These are phyloP conservation scores for Dicycla oo DNA, from an alignment of 2,888 invertebrate genomes.

Conservation along the genomic window DNA sequence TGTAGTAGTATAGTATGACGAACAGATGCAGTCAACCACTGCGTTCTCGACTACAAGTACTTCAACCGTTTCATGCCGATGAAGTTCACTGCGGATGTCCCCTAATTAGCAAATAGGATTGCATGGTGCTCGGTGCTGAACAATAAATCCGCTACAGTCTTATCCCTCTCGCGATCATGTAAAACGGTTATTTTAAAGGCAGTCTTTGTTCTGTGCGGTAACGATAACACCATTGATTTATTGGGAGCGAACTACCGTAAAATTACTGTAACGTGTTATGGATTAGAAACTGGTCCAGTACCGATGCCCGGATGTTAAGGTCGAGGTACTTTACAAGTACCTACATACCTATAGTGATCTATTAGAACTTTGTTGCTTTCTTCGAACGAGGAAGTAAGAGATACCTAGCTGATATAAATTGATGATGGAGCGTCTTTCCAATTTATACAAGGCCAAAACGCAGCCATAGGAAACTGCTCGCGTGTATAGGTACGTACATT, in stretches of 20 bases:
- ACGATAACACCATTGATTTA: slow-evolving; percentile 55
- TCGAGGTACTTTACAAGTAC: slow-evolving; percentile 21
- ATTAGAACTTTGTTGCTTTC: slow-evolving; percentile 2
- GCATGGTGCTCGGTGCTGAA: background rate
- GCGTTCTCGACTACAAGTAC: too few species aligned
- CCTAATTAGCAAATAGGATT: background rate
- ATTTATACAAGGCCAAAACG: too few species aligned
- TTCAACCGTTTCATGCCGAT: background rate
- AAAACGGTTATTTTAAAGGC: slow-evolving; percentile 26
- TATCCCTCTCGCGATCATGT: slow-evolving; percentile 1
- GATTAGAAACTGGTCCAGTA: slow-evolving; percentile 42
- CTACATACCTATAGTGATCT: too few species aligned
- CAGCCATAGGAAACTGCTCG: too few species aligned
- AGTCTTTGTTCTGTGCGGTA: slow-evolving; percentile 45
- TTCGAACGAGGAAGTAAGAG: background rate
- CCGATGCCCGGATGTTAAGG: slow-evolving; percentile 32
- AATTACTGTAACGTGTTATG: slow-evolving; percentile 52
- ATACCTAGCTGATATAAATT: too few species aligned
- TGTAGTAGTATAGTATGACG: background rate
- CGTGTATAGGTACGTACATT: too few species aligned
- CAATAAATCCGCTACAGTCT: background rate
- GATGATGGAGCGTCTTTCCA: too few species aligned
- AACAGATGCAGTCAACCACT: background rate
- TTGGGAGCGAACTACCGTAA: slow-evolving; percentile 57
- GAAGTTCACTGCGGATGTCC: background rate